Evolutionary conservation across 2,113 vertebrate species (phyloP), one percentile per base, ranked within the genome.

Genomic region (Microtus ochrogaster): DNA sequence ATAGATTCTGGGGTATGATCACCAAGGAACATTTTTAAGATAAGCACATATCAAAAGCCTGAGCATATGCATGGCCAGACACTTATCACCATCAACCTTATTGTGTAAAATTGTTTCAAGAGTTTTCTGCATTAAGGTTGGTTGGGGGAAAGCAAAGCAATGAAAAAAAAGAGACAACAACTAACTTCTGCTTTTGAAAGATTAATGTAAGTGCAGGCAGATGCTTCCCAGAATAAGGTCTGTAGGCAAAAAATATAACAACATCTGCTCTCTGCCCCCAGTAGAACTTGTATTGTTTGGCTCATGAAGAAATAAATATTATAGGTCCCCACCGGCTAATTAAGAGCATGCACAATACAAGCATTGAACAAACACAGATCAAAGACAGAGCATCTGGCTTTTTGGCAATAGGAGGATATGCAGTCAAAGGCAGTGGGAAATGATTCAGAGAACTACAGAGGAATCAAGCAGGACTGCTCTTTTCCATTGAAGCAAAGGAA

Each of bases 281-380:
- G 4, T 39, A 94, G 74, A 96, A 88, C 91, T 82, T 91, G 90
- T 24, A 78, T 93, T 91, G 88, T 92, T 96, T 96, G 96, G 90
- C 79, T 82, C 94, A 39, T 92, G 84, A 97, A 94, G 83, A 86
- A 98, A 96, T 92, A 96, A 98, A 96, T 95, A 61, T 95, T 94
- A 74, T 61, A 87, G 89, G 44, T 96, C 96, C 73, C 96, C 94
- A 84, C 1, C 92, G 96, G 89, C 89, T 97, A 97, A 95, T 97
- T 97, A 97, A 95, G 92, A 90, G 44, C 88, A 90, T 90, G 14
- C 28, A 73, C 73, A 89, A 81, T 74, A 70, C 47, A 89, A 88
- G 81, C 83, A 87, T 68, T 95, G 72, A 77, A 49, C 68, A 93
- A 96, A 86, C 58, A 82, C 24, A 87, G 97, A 97, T 88, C 33